phyloP scores from a whole-genome alignment of 2,113 vertebrate genomes.

The Otis tarda region DNA sequence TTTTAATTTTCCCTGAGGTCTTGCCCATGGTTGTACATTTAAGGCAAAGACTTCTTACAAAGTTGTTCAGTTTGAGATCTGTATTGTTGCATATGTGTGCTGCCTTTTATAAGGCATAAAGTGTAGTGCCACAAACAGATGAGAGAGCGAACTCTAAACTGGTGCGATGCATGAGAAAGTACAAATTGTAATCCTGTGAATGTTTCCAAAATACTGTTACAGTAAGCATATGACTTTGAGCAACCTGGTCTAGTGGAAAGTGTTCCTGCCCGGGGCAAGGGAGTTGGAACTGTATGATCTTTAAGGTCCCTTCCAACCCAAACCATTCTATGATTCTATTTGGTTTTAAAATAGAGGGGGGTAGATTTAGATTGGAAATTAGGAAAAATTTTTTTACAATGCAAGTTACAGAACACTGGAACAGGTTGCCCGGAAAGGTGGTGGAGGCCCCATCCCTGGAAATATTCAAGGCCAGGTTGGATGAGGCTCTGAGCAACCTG shows the following conservation, averaged over 20 bases:
- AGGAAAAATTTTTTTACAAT: too few relatives aligned
- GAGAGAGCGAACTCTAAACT: not conserved
- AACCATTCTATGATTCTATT: not conserved
- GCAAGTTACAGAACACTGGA: too few relatives aligned
- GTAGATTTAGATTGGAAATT: too few relatives aligned
- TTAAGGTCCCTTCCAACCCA: too few relatives aligned
- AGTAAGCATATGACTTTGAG: not conserved
- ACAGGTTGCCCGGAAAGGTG: too few relatives aligned
- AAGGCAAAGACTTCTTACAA: not conserved
- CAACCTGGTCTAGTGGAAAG: too few relatives aligned
- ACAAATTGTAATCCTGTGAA: not conserved
- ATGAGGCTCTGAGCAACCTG: too few relatives aligned
- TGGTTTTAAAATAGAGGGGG: too few relatives aligned
- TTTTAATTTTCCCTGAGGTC: not conserved
- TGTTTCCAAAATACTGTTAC: not conserved
- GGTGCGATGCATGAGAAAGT: not conserved
- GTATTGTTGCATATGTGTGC: fast-evolving
- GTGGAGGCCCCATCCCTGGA: too few relatives aligned
- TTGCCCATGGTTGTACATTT: not conserved
- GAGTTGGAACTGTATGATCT: too few relatives aligned
- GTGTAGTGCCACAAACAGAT: not conserved
- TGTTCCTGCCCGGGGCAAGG: too few relatives aligned
- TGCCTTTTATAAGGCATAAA: not conserved
- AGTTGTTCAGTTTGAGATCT: not conserved
- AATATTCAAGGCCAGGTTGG: too few relatives aligned